Evolutionary conservation across 30 jellyfish, hydroid and myxozoan species (phyloP).

Genomic region (Aurelia coerulea): DNA sequence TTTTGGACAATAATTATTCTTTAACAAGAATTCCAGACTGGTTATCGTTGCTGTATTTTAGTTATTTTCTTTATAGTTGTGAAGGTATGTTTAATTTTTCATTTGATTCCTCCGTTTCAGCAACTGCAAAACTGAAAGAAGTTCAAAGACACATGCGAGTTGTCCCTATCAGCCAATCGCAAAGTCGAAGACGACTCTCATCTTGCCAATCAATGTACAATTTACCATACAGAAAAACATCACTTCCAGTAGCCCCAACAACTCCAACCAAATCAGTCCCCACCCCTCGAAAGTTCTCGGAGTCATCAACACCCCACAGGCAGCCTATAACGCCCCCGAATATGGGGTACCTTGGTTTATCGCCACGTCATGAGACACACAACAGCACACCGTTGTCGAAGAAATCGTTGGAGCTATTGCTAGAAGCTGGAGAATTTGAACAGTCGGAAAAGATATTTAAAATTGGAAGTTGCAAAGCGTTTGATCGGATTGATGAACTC

Average conservation of each 20-base stretch:
- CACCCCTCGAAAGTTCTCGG: slow-evolving; percentile 32
- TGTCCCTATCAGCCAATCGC: slow-evolving; percentile 47
- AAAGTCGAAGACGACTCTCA: slow-evolving; percentile 27
- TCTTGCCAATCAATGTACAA: slow-evolving; percentile 38
- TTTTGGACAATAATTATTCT: no score
- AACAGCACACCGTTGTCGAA: slow-evolving; percentile 26
- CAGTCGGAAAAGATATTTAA: slow-evolving; percentile 37
- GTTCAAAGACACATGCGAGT: slow-evolving; percentile 72
- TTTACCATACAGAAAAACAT: slow-evolving; percentile 47
- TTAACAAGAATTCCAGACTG: no score
- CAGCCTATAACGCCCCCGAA: slow-evolving; percentile 67
- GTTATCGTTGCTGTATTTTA: no score
- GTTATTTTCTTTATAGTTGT: no score
- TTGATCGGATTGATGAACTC: slow-evolving; percentile 12
- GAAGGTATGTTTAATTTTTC: neutral
- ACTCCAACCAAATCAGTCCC: slow-evolving; percentile 24
- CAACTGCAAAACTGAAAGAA: slow-evolving; percentile 61
- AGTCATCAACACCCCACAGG: slow-evolving; percentile 13
- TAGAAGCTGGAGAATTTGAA: slow-evolving; percentile 44
- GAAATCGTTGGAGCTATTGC: slow-evolving; percentile 20
- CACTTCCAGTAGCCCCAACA: slow-evolving; percentile 24
- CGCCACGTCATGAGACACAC: slow-evolving; percentile 43
- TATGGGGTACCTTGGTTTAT: slow-evolving; percentile 73
- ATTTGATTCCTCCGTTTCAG: slow-evolving; percentile 3
- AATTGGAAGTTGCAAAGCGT: slow-evolving; percentile 61